Base-by-base conservation (phyloP, 2,888 invertebrate species). In the Microdon myrmicae region DNA sequence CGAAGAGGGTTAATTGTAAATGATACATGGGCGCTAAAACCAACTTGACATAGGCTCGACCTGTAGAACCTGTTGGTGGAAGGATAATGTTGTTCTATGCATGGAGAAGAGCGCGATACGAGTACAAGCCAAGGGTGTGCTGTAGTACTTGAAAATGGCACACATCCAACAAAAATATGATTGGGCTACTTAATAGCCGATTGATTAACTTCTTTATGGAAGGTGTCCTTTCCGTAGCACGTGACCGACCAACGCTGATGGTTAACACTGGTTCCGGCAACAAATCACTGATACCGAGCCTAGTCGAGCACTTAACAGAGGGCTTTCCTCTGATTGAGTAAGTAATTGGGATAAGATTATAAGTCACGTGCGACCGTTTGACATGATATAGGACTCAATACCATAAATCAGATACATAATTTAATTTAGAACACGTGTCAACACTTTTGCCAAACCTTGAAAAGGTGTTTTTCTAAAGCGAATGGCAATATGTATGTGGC, bases 21-120 rank as follows among this genome's bases (percentile, higher is more conserved):
- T 49, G 49, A 39, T 49, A 61, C 44, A 43, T 25, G 32, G 16
- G 20, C 37, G n/a, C 29, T 38, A 48, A 38, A 56, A 26, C n/a
- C 35, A 37, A 43, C 41, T 64, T 47, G 45, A 44, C 23, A 25
- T 39, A 17, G 28, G 39, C 20, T 14, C 49, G 67, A 68, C 61
- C 58, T 37, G 64, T 67, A 38, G 38, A 43, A 66, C 68, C 58
- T 53, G 70, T 64, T 68, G 59, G 49, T 14, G 25, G 32, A 32
- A 32, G 16, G 17, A 6, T n/a, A n/a, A n/a, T n/a, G n/a, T n/a
- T n/a, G n/a, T n/a, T n/a, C n/a, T n/a, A n/a, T n/a, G n/a, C n/a
- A n/a, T n/a, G n/a, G n/a, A n/a, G n/a, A n/a, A n/a, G n/a, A n/a
- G n/a, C n/a, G n/a, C n/a, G n/a, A n/a, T n/a, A n/a, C n/a, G n/a